Base-by-base conservation (phyloP, 2,888 invertebrate species). In the Athetis lepigone region DNA sequence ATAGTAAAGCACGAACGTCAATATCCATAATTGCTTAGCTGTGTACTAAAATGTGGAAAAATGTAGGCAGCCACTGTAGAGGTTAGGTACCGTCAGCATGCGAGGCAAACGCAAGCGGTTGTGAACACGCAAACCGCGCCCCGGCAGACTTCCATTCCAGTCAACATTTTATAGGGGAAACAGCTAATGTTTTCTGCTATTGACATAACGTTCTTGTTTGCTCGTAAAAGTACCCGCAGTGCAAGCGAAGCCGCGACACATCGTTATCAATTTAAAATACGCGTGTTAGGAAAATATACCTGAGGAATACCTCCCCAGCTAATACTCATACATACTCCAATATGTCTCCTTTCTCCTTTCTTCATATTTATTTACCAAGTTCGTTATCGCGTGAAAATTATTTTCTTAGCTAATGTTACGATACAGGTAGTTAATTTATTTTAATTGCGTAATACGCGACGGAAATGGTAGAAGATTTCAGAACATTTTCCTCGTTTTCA, bases 81-180 rank as follows among this genome's bases (percentile, higher is more conserved):
- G 76, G 66, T 80, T 75, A 83, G 79, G 81, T 81, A 82, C 77
- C 75, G 68, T 59, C 75, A 82, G 81, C 84, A 86, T 86, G 85
- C 86, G 78, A 86, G 80, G 82, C 78, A 77, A 83, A 82, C 77
- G 80, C 80, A 79, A 84, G 75, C 79, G 77, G 66, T 77, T 75
- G 72, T 63, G 79, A 80, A 71, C 91, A 91, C 91, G 91, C 91
- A 80, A 91, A 79, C 89, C 89, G 83, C 89, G 79, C 88, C 87
- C 85, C 74, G 71, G 13, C 33, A 13, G 63, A 69, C 52, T 70
- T 70, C 62, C 74, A 71, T 75, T 65, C 75, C 70, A 70, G 69
- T 71, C 75, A 62, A 79, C 75, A 63, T 73, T 85, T 85, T 81
- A 82, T 77, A 79, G 75, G 79, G 77, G 79, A 85, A 87, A 87